phyloP scores from a whole-genome alignment of 2,113 vertebrate species.

The Solea solea region DNA sequence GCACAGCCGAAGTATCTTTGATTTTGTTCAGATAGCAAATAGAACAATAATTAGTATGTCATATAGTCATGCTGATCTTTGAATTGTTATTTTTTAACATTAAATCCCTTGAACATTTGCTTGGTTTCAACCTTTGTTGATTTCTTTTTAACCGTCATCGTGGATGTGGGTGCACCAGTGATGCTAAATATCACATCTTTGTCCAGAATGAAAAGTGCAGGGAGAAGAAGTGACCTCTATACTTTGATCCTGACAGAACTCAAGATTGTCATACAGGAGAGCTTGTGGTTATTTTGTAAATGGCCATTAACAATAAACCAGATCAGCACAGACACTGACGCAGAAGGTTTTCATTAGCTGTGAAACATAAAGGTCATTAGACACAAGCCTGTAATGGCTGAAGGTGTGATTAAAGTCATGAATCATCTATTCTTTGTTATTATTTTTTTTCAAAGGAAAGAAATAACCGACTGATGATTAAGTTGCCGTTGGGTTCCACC shows the following conservation, averaged over 20 bases:
- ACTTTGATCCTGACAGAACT: constrained; percentile 18
- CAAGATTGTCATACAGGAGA: constrained; percentile 11
- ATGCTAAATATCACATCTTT: constrained; percentile 45
- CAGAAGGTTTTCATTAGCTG: constrained; percentile 21
- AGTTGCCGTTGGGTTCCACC: background rate
- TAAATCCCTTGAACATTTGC: constrained; percentile 57
- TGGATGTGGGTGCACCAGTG: constrained; percentile 51
- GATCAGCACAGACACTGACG: constrained; percentile 7
- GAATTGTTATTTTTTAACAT: constrained; percentile 56
- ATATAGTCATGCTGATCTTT: constrained; percentile 38
- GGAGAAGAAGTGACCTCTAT: constrained; percentile 18
- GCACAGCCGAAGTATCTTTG: constrained; percentile 26
- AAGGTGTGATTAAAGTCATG: constrained; percentile 41
- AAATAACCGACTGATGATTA: constrained; percentile 29
- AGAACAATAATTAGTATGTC: constrained; percentile 14
- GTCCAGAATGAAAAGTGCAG: constrained; percentile 27
- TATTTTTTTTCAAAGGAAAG: constrained; percentile 21
- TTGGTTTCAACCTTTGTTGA: constrained; percentile 25
- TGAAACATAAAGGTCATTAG: constrained; percentile 38
- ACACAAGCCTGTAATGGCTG: constrained; percentile 7
- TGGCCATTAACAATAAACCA: constrained; percentile 51
- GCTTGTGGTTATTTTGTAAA: constrained; percentile 25
- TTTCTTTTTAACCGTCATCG: constrained; percentile 39
- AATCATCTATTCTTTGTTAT: constrained; percentile 44
- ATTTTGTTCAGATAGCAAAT: constrained; percentile 25